These are phyloP conservation scores for Cosmia pyralina DNA, from an alignment of 2,888 invertebrate species.

Conservation along the genomic window DNA sequence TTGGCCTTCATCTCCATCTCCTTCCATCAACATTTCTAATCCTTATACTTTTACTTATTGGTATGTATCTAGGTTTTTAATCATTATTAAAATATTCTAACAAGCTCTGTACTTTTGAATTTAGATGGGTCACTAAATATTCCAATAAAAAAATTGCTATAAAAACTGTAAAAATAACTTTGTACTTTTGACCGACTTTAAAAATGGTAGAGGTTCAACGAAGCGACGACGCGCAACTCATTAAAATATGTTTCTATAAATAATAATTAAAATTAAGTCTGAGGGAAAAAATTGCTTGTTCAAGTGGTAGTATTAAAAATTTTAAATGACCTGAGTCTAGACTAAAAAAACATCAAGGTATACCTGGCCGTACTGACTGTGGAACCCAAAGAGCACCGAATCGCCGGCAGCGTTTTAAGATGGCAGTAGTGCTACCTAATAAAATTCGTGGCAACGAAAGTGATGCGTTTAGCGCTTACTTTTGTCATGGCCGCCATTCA, in stretches of 20 bases:
- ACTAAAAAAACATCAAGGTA: background rate
- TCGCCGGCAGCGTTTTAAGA: background rate
- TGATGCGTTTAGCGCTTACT: background rate
- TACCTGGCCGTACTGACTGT: background rate
- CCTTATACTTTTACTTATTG: too few relatives aligned
- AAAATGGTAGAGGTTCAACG: background rate
- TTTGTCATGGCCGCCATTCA: background rate
- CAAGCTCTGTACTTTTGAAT: background rate
- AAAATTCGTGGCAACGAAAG: background rate
- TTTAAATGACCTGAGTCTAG: background rate
- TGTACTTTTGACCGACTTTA: background rate
- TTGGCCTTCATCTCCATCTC: too few relatives aligned
- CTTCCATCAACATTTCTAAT: too few relatives aligned
- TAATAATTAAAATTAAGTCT: background rate
- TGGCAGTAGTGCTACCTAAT: background rate
- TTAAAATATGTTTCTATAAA: background rate
- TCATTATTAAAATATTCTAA: background rate
- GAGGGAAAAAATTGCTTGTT: background rate
- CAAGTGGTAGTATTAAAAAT: background rate
- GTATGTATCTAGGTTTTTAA: too few relatives aligned
- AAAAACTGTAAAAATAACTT: background rate
- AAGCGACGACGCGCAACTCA: rapidly evolving
- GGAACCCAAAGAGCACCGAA: too few relatives aligned
- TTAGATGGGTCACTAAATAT: background rate
- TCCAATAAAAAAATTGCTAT: background rate